Conservation (phyloP, 2,113 vertebrate genomes). For the Panthera tigris region DNA sequence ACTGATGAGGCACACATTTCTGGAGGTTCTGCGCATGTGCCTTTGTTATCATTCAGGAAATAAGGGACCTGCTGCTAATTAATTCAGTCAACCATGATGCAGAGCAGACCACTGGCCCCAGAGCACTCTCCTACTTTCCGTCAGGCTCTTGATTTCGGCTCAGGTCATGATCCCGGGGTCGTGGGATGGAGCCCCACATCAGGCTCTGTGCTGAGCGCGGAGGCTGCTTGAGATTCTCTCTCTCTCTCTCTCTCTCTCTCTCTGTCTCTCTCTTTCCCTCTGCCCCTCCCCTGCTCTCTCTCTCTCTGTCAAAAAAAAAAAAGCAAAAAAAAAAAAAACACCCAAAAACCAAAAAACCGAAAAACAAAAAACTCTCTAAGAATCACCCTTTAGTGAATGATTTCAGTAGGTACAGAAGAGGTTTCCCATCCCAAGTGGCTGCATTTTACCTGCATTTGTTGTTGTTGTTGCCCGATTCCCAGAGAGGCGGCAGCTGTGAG, state of each 20-base stretch:
- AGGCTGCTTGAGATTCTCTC: too few relatives aligned
- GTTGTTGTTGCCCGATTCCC: not conserved
- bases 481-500: not conserved
- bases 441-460: not conserved
- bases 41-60: not conserved
- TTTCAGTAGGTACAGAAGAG: not conserved
- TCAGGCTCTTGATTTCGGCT: too few relatives aligned
- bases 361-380: not conserved
- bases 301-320: too few relatives aligned
- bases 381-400: not conserved
- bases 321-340: too few relatives aligned
- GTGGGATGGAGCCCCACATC: too few relatives aligned
- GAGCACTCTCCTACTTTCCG: not conserved
- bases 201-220: too few relatives aligned
- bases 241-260: too few relatives aligned
- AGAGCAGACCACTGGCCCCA: not conserved
- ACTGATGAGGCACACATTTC: not conserved
- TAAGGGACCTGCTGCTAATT: too few relatives aligned
- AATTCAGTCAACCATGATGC: fast-evolving
- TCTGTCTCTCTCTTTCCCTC: too few relatives aligned
- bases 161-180: too few relatives aligned
- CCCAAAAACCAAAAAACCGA: too few relatives aligned
- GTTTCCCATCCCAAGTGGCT: not conserved
- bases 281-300: too few relatives aligned
- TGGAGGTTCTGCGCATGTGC: not conserved